These are phyloP conservation scores for Grammomys dolichurus DNA, from an alignment of 2,113 vertebrate genomes.

Conservation along the genomic window DNA sequence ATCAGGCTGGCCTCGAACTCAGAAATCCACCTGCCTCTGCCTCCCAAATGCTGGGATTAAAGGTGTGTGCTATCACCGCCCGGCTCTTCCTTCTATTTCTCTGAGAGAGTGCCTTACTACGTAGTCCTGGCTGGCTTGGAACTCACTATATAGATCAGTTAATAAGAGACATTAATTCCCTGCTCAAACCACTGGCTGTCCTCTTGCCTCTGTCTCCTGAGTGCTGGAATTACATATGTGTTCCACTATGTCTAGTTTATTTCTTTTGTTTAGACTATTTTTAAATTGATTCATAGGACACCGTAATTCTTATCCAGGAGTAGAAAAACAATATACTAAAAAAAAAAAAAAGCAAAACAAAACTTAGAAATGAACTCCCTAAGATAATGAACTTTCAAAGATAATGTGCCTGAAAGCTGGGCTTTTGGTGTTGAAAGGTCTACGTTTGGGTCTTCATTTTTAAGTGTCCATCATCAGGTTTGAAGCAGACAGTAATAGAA, in stretches of 20 bases:
- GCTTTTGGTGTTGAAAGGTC: background rate
- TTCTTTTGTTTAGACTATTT: background rate
- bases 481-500: background rate
- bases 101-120: no score
- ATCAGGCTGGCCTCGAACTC: background rate
- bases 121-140: no score
- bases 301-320: background rate
- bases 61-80: no score
- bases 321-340: slow-evolving; percentile 5
- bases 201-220: no score
- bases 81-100: no score
- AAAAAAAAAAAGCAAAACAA: no score
- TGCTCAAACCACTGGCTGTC: no score
- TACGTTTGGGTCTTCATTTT: background rate
- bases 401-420: background rate
- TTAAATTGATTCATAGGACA: slow-evolving; percentile 34
- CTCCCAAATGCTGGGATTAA: no score
- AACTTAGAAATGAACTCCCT: background rate
- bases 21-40: no score
- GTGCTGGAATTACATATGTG: no score
- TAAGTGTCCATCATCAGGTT: background rate
- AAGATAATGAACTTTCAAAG: slow-evolving; percentile 6
- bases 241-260: background rate
- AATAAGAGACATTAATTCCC: no score
- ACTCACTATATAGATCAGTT: no score